A percentile compares a stretch with the other conserved stretches of the same genome.
Evolutionary conservation across 2,113 vertebrate species (phyloP).

Genomic region (Raja brachyura): DNA sequence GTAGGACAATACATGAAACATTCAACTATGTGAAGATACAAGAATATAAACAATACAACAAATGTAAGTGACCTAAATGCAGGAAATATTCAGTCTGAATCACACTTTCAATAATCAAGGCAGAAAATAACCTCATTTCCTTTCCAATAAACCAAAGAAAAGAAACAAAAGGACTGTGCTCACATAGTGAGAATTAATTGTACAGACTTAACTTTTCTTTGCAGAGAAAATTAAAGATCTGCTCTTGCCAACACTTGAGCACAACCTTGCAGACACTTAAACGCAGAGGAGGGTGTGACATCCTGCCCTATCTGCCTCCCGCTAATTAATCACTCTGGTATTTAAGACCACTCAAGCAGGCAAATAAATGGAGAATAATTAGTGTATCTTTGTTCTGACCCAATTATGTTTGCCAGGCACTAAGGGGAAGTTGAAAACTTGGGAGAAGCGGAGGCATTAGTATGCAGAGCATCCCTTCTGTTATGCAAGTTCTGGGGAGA

Average conservation of each 20-base stretch:
- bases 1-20: not conserved
- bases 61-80: not conserved
- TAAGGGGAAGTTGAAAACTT: constrained; percentile 62
- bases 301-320: constrained; percentile 77
- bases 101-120: constrained; percentile 22
- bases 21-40: not conserved
- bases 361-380: constrained; percentile 92
- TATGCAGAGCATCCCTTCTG: constrained; percentile 73
- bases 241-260: constrained; percentile 75
- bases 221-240: constrained; percentile 71
- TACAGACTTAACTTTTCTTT: constrained; percentile 70
- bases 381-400: constrained; percentile 86
- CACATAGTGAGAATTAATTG: constrained; percentile 59
- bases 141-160: constrained; percentile 5
- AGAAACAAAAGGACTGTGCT: not conserved
- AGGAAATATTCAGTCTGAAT: not conserved
- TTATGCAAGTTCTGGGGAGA: constrained; percentile 66
- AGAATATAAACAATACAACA: not conserved
- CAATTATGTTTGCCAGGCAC: constrained; percentile 66
- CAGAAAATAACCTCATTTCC: not conserved
- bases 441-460: constrained; percentile 78
- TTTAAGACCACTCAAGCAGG: constrained; percentile 91
- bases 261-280: constrained; percentile 74
- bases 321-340: constrained; percentile 93
- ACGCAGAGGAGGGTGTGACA: constrained; percentile 78